These are phyloP conservation scores for Zhuqinia jingwanae DNA, from an alignment of 2,888 invertebrate genomes.

Conservation along the genomic window DNA sequence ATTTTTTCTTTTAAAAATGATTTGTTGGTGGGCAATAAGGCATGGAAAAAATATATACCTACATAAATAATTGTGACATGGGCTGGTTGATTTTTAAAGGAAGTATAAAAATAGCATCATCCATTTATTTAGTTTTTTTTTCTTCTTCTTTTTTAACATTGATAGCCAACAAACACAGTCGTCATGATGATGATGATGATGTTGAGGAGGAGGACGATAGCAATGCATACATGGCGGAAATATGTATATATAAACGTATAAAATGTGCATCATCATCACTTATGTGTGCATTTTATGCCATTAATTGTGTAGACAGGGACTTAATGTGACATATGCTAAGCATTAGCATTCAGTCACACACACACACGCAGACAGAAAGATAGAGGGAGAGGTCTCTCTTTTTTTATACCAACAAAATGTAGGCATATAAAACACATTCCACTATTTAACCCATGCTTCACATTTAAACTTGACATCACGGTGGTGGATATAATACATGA, in stretches of 20 bases:
- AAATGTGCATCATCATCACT: conserved; percentile 43
- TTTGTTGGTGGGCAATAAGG: conserved; percentile 26
- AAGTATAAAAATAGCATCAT: conserved; percentile 3
- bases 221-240: conserved; percentile 23
- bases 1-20: neutral
- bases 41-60: conserved; percentile 31
- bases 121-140: neutral
- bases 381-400: neutral
- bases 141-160: no score
- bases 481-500: conserved; percentile 14
- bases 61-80: no score
- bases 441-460: conserved; percentile 9
- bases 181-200: neutral
- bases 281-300: conserved; percentile 9
- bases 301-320: conserved; percentile 35
- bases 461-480: conserved; percentile 24
- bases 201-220: neutral
- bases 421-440: no score
- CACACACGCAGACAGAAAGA: no score
- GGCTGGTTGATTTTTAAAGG: conserved; percentile 7
- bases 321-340: conserved; percentile 40
- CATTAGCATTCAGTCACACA: neutral
- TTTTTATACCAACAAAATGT: neutral
- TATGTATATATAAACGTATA: no score
- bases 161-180: neutral